Percentiles rank a stretch among this genome's conserved stretches.
These are phyloP conservation scores for Lysandra coridon DNA, from an alignment of 2,888 invertebrate species.

Conservation along the genomic window DNA sequence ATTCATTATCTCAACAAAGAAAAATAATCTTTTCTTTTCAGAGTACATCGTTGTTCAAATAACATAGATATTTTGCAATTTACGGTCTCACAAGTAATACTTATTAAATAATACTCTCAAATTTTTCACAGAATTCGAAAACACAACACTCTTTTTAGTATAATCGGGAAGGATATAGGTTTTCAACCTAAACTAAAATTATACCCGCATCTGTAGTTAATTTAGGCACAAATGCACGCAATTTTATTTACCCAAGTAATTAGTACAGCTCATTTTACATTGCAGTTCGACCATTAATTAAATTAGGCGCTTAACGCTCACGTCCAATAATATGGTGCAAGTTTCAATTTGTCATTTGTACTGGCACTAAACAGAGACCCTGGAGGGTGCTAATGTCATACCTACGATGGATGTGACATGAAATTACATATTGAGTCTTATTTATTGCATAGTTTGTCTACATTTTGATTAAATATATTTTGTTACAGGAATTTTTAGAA, in stretches of 20 bases:
- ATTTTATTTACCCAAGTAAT: slow-evolving; percentile 7
- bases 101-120: too few relatives aligned
- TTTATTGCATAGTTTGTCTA: background rate
- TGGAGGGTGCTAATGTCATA: slow-evolving; percentile 4
- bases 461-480: background rate
- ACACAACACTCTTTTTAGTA: too few relatives aligned
- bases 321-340: slow-evolving; percentile 22
- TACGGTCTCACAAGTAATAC: too few relatives aligned
- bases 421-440: background rate
- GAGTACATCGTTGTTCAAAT: background rate
- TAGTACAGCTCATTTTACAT: slow-evolving; percentile 28
- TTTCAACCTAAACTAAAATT: background rate
- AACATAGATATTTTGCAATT: too few relatives aligned
- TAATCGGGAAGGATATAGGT: too few relatives aligned
- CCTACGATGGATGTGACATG: background rate
- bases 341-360: slow-evolving; percentile 27
- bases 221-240: background rate
- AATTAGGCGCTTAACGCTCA: slow-evolving; percentile 9
- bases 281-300: slow-evolving; percentile 13
- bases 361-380: background rate
- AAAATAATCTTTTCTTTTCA: background rate
- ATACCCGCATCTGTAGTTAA: background rate
- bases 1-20: background rate
- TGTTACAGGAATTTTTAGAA: background rate
- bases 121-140: too few relatives aligned